Conservation (phyloP, 2,888 invertebrate species). For the Pollenia angustigena region DNA sequence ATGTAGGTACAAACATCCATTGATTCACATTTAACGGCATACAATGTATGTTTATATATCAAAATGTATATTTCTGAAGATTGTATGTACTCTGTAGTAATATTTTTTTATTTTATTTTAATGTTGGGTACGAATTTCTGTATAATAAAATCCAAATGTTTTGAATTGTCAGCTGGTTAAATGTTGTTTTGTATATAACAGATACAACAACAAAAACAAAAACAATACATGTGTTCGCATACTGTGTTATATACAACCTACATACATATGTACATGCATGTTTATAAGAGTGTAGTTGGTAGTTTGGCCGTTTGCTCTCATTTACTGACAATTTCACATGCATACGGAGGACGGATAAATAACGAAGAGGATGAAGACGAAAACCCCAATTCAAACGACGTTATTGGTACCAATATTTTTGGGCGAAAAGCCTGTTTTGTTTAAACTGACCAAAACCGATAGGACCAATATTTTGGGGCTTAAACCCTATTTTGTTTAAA, state of each 20-base stretch:
- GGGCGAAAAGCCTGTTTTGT: too few species aligned
- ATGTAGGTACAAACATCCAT: neutral
- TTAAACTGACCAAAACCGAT: too few species aligned
- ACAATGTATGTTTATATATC: neutral
- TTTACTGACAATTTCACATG: conserved; percentile 57
- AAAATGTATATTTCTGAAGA: neutral
- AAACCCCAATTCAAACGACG: conserved; percentile 18
- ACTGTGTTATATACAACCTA: conserved; percentile 24
- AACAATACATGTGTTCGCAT: conserved; percentile 61
- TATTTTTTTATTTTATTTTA: neutral
- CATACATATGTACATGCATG: neutral
- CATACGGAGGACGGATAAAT: conserved; percentile 31
- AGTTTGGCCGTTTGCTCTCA: conserved; percentile 71
- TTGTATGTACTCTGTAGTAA: neutral
- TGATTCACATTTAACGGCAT: neutral
- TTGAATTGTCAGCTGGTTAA: conserved; percentile 73
- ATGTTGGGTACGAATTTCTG: conserved; percentile 42
- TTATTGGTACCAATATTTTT: conserved; percentile 12
- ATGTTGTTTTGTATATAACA: conserved; percentile 42
- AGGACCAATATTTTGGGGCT: too few species aligned
- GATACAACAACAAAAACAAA: conserved; percentile 20
- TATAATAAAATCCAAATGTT: conserved; percentile 72
- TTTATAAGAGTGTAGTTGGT: conserved; percentile 33
- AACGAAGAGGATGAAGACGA: conserved; percentile 53
- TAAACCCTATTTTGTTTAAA: too few species aligned